A percentile compares a stretch with the other conserved stretches of the same genome.
These are phyloP conservation scores for Ifrita kowaldi DNA, from an alignment of 2,113 vertebrate genomes.

Conservation along the genomic window DNA sequence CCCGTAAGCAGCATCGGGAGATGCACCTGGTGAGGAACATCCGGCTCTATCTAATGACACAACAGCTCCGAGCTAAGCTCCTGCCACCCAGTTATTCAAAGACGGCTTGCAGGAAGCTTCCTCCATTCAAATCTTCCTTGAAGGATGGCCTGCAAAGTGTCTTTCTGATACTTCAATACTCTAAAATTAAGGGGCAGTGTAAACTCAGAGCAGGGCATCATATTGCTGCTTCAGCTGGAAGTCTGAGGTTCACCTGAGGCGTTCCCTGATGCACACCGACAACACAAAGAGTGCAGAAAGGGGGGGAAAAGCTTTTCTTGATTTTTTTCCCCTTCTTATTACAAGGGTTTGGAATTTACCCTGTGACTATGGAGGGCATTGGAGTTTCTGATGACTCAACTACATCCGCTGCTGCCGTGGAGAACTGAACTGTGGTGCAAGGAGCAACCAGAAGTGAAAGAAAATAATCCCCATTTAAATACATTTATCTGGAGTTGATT, in stretches of 20 bases:
- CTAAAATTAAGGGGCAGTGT: background rate
- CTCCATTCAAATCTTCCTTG: background rate
- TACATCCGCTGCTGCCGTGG: fast-evolving
- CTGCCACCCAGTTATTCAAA: background rate
- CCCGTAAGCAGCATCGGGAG: background rate
- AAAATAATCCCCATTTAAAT: background rate
- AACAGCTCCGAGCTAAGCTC: background rate
- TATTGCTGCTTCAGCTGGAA: background rate
- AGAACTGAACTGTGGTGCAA: background rate
- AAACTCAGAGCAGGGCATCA: background rate
- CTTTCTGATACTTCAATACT: background rate
- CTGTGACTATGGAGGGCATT: background rate
- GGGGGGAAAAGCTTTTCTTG: background rate
- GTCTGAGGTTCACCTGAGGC: background rate
- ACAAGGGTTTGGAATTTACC: background rate
- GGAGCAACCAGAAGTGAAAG: background rate
- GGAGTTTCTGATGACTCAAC: background rate
- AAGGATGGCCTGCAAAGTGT: background rate
- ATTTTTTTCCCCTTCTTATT: background rate
- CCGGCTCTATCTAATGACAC: background rate
- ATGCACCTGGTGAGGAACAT: background rate
- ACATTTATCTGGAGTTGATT: background rate
- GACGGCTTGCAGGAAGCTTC: background rate
- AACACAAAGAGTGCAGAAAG: background rate
- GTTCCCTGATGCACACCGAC: background rate